Percentiles rank a stretch among this genome's conserved stretches.
phyloP scores from a whole-genome alignment of 2,797 vertebrate species.

The Tragelaphus eurycerus region DNA sequence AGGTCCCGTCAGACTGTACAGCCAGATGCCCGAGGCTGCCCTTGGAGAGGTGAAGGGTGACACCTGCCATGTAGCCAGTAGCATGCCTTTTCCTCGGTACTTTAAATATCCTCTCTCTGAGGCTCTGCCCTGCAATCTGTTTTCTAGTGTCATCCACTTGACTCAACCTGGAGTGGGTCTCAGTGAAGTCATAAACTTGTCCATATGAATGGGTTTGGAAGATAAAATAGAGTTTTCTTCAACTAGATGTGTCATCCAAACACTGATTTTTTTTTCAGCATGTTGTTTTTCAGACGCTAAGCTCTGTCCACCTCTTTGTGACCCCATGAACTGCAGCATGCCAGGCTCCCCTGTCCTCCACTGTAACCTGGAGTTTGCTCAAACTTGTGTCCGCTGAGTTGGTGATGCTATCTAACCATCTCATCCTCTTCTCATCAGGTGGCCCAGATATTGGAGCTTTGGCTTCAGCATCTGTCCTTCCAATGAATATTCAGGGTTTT shows the following conservation, averaged over 20 bases:
- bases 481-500: neutral
- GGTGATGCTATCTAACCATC: neutral
- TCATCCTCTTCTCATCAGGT: neutral
- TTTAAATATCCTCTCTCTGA: neutral
- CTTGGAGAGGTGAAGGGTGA: neutral
- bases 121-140: neutral
- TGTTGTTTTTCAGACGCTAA: neutral
- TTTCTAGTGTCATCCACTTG: neutral
- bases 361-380: neutral
- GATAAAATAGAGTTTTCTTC: neutral
- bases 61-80: neutral
- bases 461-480: neutral
- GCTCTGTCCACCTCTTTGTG: neutral
- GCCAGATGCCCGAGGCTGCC: neutral
- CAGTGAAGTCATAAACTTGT: neutral
- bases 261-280: neutral
- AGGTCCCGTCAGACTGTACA: fast-evolving
- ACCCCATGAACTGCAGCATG: neutral
- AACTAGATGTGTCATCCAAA: neutral
- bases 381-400: neutral
- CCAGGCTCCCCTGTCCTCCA: neutral
- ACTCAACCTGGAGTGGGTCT: neutral
- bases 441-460: neutral
- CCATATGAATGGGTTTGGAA: conserved; percentile 23
- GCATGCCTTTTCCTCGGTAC: neutral